A percentile compares a stretch with the other conserved stretches of the same genome.
Evolutionary conservation across 2,888 invertebrate species (phyloP).

Genomic region (Clunio marinus): DNA sequence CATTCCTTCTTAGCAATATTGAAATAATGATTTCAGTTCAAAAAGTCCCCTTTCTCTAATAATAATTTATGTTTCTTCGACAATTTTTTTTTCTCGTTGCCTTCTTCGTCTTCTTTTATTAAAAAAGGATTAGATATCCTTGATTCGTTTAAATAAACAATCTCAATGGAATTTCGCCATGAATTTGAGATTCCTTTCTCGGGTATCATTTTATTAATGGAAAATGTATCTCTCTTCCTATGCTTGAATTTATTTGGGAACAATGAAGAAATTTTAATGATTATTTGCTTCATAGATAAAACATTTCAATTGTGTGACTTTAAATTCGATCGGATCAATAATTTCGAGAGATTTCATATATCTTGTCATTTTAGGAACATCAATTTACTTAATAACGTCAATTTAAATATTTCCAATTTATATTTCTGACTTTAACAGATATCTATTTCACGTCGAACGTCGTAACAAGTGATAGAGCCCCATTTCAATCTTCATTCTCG

Average conservation of each 20-base stretch:
- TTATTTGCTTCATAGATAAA: too few species aligned
- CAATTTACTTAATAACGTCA: constrained; percentile 17
- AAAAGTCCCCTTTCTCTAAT: background rate
- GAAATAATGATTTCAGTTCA: constrained; percentile 11
- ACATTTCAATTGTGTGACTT: too few species aligned
- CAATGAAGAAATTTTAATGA: too few species aligned
- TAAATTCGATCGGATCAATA: too few species aligned
- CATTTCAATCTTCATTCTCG: constrained; percentile 14
- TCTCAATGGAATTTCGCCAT: constrained; percentile 7
- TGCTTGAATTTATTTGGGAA: too few species aligned
- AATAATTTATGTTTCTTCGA: background rate
- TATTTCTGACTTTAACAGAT: background rate
- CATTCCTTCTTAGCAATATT: background rate
- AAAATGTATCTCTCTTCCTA: too few species aligned
- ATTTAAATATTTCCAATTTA: constrained; percentile 12
- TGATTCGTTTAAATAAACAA: constrained; percentile 21
- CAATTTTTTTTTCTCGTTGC: background rate
- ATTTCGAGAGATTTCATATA: too few species aligned
- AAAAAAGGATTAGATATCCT: constrained; percentile 19
- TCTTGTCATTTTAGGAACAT: background rate
- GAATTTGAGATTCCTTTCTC: too few species aligned
- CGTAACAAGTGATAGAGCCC: too few species aligned
- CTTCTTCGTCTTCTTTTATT: background rate
- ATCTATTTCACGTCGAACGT: background rate
- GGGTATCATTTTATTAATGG: too few species aligned